phyloP scores from a whole-genome alignment of 2,888 invertebrate species.

The Hemaris fuciformis region DNA sequence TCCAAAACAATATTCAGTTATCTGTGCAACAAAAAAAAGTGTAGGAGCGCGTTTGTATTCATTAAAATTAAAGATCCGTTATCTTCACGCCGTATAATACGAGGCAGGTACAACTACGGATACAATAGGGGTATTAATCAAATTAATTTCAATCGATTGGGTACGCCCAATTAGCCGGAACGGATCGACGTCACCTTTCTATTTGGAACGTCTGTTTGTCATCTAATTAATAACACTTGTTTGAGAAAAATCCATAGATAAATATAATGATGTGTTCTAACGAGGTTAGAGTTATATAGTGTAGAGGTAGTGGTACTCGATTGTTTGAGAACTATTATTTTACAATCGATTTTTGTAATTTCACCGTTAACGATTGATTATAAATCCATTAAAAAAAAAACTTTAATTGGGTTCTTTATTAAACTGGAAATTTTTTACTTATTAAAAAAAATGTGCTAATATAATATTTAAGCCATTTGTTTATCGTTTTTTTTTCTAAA shows the following conservation, averaged over 20 bases:
- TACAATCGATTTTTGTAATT: too few relatives aligned
- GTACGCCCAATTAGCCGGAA: neutral
- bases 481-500: neutral
- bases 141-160: conserved; percentile 7
- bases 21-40: too few relatives aligned
- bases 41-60: too few relatives aligned
- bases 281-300: neutral
- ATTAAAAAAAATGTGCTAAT: too few relatives aligned
- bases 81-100: neutral
- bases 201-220: neutral
- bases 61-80: neutral
- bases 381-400: too few relatives aligned
- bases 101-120: neutral
- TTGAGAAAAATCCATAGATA: neutral
- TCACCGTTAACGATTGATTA: too few relatives aligned
- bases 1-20: too few relatives aligned
- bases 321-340: neutral
- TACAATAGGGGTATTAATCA: neutral
- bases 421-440: too few relatives aligned
- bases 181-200: neutral
- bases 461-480: too few relatives aligned
- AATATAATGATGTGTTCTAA: neutral
- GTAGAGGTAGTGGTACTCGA: too few relatives aligned
- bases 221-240: conserved; percentile 1
- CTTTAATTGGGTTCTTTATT: too few relatives aligned